These are phyloP conservation scores for Willowsia nigromaculata DNA, from an alignment of 2,888 invertebrate genomes.

Conservation along the genomic window DNA sequence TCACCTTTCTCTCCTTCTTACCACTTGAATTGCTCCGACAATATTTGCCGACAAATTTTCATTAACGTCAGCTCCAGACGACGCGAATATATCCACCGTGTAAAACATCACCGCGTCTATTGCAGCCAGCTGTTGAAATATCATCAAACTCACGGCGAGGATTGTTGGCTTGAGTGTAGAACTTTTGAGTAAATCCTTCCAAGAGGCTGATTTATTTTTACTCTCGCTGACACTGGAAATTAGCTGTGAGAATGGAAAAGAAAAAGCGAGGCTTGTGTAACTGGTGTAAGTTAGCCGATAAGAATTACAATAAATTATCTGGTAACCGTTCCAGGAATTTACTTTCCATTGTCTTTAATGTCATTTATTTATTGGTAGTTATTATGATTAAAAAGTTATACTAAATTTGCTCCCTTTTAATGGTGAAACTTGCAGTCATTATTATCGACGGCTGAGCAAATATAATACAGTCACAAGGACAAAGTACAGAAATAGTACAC, in stretches of 20 bases:
- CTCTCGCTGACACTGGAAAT: slow-evolving; percentile 74
- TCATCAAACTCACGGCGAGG: slow-evolving; percentile 76
- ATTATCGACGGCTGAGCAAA: background rate
- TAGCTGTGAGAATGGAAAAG: slow-evolving; percentile 65
- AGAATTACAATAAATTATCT: slow-evolving; percentile 32
- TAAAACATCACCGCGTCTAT: slow-evolving; percentile 62
- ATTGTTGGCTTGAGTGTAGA: slow-evolving; percentile 74
- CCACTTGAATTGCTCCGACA: slow-evolving; percentile 83
- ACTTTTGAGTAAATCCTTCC: slow-evolving; percentile 70
- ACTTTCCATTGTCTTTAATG: slow-evolving; percentile 16
- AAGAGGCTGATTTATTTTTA: slow-evolving; percentile 66
- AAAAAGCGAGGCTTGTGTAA: background rate
- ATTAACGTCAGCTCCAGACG: slow-evolving; percentile 83
- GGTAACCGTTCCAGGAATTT: background rate
- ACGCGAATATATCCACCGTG: slow-evolving; percentile 86
- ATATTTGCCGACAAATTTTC: slow-evolving; percentile 84
- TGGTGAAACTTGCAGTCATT: background rate
- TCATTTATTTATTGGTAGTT: slow-evolving; percentile 24
- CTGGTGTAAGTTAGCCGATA: background rate
- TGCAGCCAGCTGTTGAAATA: slow-evolving; percentile 75
- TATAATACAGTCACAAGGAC: background rate
- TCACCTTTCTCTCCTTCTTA: slow-evolving; percentile 69
- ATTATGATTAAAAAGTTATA: slow-evolving; percentile 17
- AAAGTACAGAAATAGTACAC: background rate
- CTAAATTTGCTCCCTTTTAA: slow-evolving; percentile 14